phyloP scores from a whole-genome alignment of 2,113 vertebrate genomes.

The Cyphomyrus discorhynchus region DNA sequence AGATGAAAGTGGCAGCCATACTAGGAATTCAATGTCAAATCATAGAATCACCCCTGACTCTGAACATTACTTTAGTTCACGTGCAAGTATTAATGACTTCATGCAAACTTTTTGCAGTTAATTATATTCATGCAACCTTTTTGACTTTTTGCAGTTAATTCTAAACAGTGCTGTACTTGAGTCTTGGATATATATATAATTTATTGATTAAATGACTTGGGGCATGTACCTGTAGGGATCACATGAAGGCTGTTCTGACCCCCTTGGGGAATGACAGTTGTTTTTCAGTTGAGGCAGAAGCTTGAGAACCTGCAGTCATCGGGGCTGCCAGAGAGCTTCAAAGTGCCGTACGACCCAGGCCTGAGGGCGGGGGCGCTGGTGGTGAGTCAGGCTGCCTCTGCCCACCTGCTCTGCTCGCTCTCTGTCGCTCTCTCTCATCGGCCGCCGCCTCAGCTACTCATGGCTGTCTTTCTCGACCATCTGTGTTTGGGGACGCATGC shows the following conservation, averaged over 20 bases:
- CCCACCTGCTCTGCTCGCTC: too few species aligned
- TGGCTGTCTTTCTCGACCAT: not conserved
- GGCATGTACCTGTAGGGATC: not conserved
- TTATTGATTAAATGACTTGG: not conserved
- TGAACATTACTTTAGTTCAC: not conserved
- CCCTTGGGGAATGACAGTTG: slow-evolving; percentile 62
- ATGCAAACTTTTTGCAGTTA: not conserved
- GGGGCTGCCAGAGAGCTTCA: slow-evolving; percentile 80
- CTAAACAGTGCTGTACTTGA: not conserved
- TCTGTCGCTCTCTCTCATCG: not conserved
- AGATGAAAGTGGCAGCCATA: not conserved
- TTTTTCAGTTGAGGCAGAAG: slow-evolving; percentile 85
- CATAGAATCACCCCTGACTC: not conserved
- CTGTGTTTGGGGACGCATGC: not conserved
- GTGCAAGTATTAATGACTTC: not conserved
- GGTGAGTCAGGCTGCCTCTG: slow-evolving; percentile 57
- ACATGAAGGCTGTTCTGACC: not conserved
- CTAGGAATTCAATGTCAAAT: not conserved
- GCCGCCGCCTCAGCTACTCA: not conserved
- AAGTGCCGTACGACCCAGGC: slow-evolving; percentile 89
- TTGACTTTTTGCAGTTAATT: not conserved
- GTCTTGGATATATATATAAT: not conserved
- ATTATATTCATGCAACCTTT: not conserved
- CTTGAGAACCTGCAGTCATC: slow-evolving; percentile 81
- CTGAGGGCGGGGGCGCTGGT: slow-evolving; percentile 83